Base-by-base conservation (phyloP, 2,113 vertebrate genomes). In the Sula dactylatra region DNA sequence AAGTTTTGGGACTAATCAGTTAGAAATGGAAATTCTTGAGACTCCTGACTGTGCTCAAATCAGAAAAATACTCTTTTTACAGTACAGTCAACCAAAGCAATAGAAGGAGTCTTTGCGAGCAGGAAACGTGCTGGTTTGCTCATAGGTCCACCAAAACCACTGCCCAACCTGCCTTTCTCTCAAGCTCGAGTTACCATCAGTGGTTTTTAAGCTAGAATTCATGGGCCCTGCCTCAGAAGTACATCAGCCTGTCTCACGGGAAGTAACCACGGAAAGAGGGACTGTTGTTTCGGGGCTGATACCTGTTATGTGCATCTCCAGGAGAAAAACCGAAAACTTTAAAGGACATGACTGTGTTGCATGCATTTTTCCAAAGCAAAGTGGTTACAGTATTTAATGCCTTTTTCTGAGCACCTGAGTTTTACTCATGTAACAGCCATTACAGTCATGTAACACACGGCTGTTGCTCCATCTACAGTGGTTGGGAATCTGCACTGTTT, bases 361-460 rank as follows among this genome's bases (percentile, higher is more conserved):
- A 6, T 49, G 73, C 14, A 1, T 29, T 65, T 47, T 73, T 56
- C 62, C 34, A n/a, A 10, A 36, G 47, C 21, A 32, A 22, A 50
- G 55, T 6, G 36, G 32, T 69, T 34, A 10, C 18, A 1, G n/a
- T 32, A 1, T 22, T 27, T 31, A n/a, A 26, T 5, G 50, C 20
- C 11, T 19, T 31, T 9, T 38, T 38, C 73, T 38, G 32, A 49
- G 19, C 47, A 26, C 13, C 15, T 2, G 14, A 27, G 50, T 36
- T 40, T 77, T 59, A 8, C 45, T 54, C 3, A 0, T 11, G 12
- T 15, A 40, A 12, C n/a, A 38, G 40, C 22, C 2, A 0, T 31
- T 49, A 45, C 44, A 45, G 44, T 17, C 16, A 16, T 45, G 44
- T 18, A 45, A 45, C 65, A 26, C 22, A 5, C 7, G 45, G 47